These are phyloP conservation scores for Falco biarmicus DNA, from an alignment of 2,797 vertebrate species.

Conservation along the genomic window DNA sequence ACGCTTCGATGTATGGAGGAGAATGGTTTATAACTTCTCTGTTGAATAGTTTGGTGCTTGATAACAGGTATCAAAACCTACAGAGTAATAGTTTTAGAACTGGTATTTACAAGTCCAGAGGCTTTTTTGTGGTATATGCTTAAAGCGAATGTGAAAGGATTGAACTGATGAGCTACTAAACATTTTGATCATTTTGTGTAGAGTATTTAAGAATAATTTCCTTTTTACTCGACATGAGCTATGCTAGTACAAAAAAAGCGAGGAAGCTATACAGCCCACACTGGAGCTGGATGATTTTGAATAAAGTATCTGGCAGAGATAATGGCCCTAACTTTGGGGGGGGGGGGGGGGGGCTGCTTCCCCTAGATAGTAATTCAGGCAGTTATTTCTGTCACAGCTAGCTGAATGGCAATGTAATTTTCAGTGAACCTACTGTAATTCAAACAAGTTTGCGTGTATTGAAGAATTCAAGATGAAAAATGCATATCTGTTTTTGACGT, in stretches of 20 bases:
- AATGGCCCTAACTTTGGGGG: constrained; percentile 19
- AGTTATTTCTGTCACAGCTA: constrained; percentile 41
- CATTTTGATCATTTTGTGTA: not conserved
- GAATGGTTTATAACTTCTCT: not conserved
- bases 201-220: constrained; percentile 17
- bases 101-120: not conserved
- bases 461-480: constrained; percentile 8
- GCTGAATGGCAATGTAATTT: constrained; percentile 26
- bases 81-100: not conserved
- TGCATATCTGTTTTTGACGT: not conserved
- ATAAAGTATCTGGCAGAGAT: constrained; percentile 29
- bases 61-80: not conserved
- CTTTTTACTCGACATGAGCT: not conserved
- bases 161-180: constrained; percentile 4
- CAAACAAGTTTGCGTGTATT: not conserved
- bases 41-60: not conserved
- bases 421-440: constrained; percentile 10
- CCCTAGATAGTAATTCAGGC: constrained; percentile 26
- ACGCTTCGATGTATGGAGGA: not conserved
- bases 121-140: not conserved
- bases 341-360: constrained; percentile 12
- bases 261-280: constrained; percentile 13
- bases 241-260: not conserved
- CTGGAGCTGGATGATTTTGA: constrained; percentile 39
- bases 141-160: not conserved